These are phyloP conservation scores for Callochromis pleurospilus DNA, from an alignment of 2,113 vertebrate species.

Conservation along the genomic window DNA sequence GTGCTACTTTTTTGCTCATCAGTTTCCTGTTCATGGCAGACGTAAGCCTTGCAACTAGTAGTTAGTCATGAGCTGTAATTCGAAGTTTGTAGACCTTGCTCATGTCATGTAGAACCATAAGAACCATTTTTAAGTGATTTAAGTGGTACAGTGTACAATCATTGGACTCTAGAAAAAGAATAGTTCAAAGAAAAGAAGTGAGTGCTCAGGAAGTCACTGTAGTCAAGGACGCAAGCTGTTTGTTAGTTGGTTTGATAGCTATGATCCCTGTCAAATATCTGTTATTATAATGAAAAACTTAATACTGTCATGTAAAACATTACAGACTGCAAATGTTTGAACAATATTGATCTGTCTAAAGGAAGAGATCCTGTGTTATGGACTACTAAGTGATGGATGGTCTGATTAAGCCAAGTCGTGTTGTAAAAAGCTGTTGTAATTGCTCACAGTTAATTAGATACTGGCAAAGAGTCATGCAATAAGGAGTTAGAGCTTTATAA, in stretches of 20 bases:
- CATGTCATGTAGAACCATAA: background rate
- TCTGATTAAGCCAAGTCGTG: background rate
- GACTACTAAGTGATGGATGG: background rate
- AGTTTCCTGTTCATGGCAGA: background rate
- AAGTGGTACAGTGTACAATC: background rate
- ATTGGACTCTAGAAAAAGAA: background rate
- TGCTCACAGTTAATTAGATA: slow-evolving; percentile 1
- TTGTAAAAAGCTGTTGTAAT: background rate
- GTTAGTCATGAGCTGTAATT: background rate
- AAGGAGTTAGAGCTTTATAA: background rate
- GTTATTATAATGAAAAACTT: background rate
- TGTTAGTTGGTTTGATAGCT: background rate
- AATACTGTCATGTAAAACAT: background rate
- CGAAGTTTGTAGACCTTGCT: background rate
- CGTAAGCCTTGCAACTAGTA: background rate
- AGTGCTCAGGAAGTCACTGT: background rate
- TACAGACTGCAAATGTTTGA: background rate
- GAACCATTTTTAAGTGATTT: background rate
- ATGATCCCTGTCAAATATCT: background rate
- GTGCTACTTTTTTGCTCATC: background rate
- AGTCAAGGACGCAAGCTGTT: background rate
- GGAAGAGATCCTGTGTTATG: background rate
- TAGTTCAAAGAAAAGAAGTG: background rate
- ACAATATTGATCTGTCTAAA: background rate
- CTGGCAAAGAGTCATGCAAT: background rate